These are phyloP conservation scores for Hirtodrosophila histrioides DNA, from an alignment of 2,888 invertebrate genomes.

Conservation along the genomic window DNA sequence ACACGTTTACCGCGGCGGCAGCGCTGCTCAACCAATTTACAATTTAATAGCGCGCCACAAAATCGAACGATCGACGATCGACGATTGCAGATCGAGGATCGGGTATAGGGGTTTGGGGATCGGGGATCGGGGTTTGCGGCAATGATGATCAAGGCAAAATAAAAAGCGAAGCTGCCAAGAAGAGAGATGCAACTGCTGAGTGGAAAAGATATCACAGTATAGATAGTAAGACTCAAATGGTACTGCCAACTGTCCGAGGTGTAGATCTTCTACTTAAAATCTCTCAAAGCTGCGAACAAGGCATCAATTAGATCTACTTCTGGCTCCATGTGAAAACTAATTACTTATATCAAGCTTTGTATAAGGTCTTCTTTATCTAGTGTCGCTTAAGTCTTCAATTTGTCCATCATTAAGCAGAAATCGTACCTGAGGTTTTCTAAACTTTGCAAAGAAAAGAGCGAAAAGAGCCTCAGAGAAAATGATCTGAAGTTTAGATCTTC, in stretches of 20 bases:
- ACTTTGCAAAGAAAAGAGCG: no score
- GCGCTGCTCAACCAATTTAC: constrained; percentile 77
- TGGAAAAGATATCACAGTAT: constrained; percentile 11
- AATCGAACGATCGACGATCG: constrained; percentile 69
- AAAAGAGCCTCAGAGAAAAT: no score
- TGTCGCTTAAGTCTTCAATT: no score
- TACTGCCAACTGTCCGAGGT: constrained; percentile 21
- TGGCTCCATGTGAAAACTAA: constrained; percentile 10
- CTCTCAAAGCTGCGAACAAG: constrained; percentile 5
- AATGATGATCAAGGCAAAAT: constrained; percentile 4
- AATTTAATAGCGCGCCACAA: constrained; percentile 77
- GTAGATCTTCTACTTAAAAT: constrained; percentile 11
- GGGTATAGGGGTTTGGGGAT: background rate
- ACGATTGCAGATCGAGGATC: constrained; percentile 27
- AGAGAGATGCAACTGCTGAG: constrained; percentile 1
- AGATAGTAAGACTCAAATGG: constrained; percentile 11
- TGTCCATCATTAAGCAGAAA: no score
- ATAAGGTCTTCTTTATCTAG: no score
- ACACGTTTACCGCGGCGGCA: constrained; percentile 68
- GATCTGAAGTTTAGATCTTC: no score
- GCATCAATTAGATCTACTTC: constrained; percentile 20
- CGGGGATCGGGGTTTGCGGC: background rate
- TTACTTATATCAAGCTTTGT: constrained; percentile 10
- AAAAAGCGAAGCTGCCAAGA: constrained; percentile 1
- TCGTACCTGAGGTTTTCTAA: no score